Evolutionary conservation across 2,888 invertebrate genomes (phyloP).

Genomic region (Eristalis tenax): DNA sequence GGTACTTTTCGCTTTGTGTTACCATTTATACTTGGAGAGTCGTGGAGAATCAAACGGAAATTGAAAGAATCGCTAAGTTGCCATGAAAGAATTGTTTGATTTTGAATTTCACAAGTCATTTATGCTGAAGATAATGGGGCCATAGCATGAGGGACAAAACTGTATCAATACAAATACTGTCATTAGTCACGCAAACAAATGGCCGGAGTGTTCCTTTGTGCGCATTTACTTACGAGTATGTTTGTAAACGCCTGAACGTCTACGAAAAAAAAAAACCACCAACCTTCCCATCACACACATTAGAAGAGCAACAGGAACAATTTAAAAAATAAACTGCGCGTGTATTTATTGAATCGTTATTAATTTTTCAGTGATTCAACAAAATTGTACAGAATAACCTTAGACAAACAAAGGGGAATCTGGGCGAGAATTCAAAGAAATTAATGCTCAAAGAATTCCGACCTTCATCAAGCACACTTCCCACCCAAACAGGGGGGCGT

Average conservation of each 20-base stretch:
- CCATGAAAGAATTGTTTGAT: too few relatives aligned
- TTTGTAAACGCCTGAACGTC: too few relatives aligned
- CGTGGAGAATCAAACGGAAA: too few relatives aligned
- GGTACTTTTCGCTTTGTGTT: too few relatives aligned
- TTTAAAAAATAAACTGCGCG: background rate
- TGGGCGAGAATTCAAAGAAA: slow-evolving; percentile 27
- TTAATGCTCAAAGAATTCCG: slow-evolving; percentile 50
- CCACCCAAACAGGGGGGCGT: slow-evolving; percentile 22
- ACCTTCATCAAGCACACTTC: slow-evolving; percentile 22
- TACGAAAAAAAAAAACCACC: background rate
- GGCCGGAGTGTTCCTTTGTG: background rate
- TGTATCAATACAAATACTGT: background rate
- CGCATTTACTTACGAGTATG: background rate
- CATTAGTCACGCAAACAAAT: background rate
- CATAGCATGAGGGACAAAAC: too few relatives aligned
- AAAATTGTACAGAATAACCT: slow-evolving; percentile 18
- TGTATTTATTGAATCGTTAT: slow-evolving; percentile 38
- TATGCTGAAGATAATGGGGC: too few relatives aligned
- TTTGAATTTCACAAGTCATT: too few relatives aligned
- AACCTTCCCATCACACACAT: background rate
- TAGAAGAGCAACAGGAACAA: background rate
- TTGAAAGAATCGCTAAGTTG: too few relatives aligned
- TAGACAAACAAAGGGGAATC: slow-evolving; percentile 32
- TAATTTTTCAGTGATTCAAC: slow-evolving; percentile 25
- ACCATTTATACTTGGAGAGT: too few relatives aligned